A percentile compares a stretch with the other conserved stretches of the same genome.
These are phyloP conservation scores for Coenobita brevimanus DNA, from an alignment of 1,140 invertebrate species.

Conservation along the genomic window DNA sequence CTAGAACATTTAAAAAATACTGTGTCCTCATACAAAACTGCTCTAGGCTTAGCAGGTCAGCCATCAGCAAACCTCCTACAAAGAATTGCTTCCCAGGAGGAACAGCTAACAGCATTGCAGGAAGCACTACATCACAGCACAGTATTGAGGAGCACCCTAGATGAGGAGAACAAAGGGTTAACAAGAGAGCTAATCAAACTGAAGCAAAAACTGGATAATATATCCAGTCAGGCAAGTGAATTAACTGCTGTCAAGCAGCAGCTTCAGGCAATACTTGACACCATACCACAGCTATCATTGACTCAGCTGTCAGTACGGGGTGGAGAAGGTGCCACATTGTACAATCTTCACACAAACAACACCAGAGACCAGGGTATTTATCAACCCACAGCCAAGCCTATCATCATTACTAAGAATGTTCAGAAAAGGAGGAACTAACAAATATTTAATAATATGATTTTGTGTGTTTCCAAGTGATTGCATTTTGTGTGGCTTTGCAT, in stretches of 20 bases:
- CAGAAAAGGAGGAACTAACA: no score
- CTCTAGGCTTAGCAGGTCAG: conserved; percentile 51
- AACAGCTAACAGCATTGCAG: conserved; percentile 55
- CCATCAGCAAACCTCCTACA: conserved; percentile 47
- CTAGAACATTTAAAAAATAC: conserved; percentile 58
- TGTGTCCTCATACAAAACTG: conserved; percentile 58
- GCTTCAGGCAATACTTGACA: conserved; percentile 5
- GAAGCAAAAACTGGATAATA: conserved; percentile 17
- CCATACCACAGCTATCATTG: not conserved
- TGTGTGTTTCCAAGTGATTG: no score
- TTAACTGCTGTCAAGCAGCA: conserved; percentile 50
- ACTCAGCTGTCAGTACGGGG: no score
- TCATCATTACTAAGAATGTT: no score
- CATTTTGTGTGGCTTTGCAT: no score
- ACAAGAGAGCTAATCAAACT: conserved; percentile 30
- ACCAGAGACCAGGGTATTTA: no score
- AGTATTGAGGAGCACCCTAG: conserved; percentile 15
- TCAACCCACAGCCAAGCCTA: no score
- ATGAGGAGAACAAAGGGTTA: conserved; percentile 48
- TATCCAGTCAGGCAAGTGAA: conserved; percentile 9
- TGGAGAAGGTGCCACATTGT: no score
- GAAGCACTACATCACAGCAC: conserved; percentile 43
- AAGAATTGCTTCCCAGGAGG: conserved; percentile 63
- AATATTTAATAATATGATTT: no score
- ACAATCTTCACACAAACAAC: no score